These are phyloP conservation scores for Oscheius myriophilus DNA, from an alignment of 2,888 invertebrate species.

Conservation along the genomic window DNA sequence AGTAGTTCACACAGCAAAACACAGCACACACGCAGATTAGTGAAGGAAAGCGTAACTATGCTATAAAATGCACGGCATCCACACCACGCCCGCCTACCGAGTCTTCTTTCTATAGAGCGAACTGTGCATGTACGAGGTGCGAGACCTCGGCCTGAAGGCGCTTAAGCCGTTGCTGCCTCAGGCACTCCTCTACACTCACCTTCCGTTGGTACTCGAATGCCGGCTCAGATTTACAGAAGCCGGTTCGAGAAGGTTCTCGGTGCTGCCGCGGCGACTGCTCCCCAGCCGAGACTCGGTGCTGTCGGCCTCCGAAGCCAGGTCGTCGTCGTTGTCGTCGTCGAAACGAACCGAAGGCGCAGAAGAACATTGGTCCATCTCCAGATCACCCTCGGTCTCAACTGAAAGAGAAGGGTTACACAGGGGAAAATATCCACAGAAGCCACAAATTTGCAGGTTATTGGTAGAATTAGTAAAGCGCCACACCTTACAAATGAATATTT, in stretches of 20 bases:
- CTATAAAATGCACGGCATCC: not conserved
- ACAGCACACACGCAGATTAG: not conserved
- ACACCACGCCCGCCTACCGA: conserved; percentile 18
- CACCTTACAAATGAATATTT: no score
- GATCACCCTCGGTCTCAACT: conserved; percentile 55
- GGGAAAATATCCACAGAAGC: no score
- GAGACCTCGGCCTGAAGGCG: conserved; percentile 10
- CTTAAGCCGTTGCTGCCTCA: conserved; percentile 6
- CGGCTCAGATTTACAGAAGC: conserved; percentile 22
- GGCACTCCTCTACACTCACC: conserved; percentile 5
- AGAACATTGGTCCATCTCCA: conserved; percentile 34
- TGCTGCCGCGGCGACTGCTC: conserved; percentile 30
- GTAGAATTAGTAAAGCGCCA: no score
- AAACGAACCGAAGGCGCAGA: conserved; percentile 37
- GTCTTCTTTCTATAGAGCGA: conserved; percentile 16
- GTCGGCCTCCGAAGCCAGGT: conserved; percentile 32
- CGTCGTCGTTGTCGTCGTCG: conserved; percentile 29
- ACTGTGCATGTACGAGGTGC: conserved; percentile 15
- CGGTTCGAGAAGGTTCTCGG: conserved; percentile 27
- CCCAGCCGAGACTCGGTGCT: conserved; percentile 30
- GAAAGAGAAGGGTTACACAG: not conserved
- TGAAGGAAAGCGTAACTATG: no score
- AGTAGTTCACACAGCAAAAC: not conserved
- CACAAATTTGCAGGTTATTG: not conserved
- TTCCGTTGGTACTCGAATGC: conserved; percentile 32